Evolutionary conservation across 2,888 invertebrate genomes (phyloP).

Genomic region (Thymelicus lineola): DNA sequence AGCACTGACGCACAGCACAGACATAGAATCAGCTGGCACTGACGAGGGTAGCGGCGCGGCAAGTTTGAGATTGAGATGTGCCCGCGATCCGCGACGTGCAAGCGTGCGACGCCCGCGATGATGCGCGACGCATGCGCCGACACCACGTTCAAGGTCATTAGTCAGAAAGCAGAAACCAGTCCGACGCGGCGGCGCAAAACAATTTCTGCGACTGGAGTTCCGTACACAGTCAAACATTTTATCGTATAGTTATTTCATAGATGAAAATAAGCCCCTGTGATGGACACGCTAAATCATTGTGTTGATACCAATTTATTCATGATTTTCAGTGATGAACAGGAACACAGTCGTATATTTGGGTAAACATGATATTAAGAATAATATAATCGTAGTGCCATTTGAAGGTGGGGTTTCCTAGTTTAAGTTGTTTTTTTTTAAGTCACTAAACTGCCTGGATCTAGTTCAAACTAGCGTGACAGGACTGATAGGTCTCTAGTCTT

Average conservation of each 20-base stretch:
- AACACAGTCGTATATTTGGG: no score
- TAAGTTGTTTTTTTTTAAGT: no score
- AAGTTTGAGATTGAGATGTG: neutral
- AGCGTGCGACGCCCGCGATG: constrained; percentile 21
- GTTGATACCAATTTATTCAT: no score
- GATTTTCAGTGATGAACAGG: no score
- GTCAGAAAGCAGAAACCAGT: constrained; percentile 11
- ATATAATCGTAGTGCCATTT: no score
- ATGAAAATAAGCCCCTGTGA: no score
- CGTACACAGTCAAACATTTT: neutral
- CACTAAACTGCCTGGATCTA: no score
- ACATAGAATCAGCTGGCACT: neutral
- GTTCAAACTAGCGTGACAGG: no score
- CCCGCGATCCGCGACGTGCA: constrained; percentile 33
- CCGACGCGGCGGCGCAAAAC: constrained; percentile 13
- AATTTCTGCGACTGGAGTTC: constrained; percentile 13
- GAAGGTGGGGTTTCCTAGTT: no score
- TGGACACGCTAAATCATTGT: no score
- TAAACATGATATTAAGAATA: no score
- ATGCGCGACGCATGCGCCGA: constrained; percentile 11
- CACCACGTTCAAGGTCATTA: constrained; percentile 33
- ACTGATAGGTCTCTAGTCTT: no score
- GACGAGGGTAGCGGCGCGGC: neutral
- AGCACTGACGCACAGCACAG: constrained; percentile 33
- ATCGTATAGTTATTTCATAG: neutral